phyloP scores from a whole-genome alignment of 2,113 vertebrate species.

The Noturus placidus region DNA sequence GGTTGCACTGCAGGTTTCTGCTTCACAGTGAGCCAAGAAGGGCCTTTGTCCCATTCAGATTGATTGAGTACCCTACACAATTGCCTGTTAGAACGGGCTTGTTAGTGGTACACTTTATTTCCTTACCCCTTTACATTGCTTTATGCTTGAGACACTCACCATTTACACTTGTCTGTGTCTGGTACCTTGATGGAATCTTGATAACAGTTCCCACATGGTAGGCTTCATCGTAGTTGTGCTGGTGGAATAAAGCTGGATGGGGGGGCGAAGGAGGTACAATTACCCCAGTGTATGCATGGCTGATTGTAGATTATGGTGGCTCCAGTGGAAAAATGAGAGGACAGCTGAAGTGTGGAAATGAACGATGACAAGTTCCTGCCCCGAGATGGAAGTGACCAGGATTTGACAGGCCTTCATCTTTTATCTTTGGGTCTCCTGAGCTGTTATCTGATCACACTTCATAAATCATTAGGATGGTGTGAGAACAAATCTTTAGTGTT shows the following conservation, averaged over 20 bases:
- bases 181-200: constrained; percentile 19
- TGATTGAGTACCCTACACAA: constrained; percentile 41
- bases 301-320: constrained; percentile 53
- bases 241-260: constrained; percentile 5
- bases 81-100: constrained; percentile 46
- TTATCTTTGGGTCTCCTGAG: constrained; percentile 53
- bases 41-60: constrained; percentile 49
- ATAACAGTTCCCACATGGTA: constrained; percentile 56
- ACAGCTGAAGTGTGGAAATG: constrained; percentile 68
- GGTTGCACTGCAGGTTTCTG: constrained; percentile 45
- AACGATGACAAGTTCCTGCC: constrained; percentile 63
- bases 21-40: constrained; percentile 45
- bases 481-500: constrained; percentile 43
- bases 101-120: constrained; percentile 50
- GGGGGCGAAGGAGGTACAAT: constrained; percentile 52
- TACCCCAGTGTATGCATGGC: constrained; percentile 62
- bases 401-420: constrained; percentile 62
- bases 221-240: constrained; percentile 35
- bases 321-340: constrained; percentile 64
- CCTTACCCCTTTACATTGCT: constrained; percentile 6
- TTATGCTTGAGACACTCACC: constrained; percentile 29
- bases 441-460: constrained; percentile 75
- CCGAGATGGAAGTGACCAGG: constrained; percentile 63
- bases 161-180: constrained; percentile 35
- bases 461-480: constrained; percentile 66